Conservation (phyloP, 2,797 vertebrate species). For the Garrulus glandarius region DNA sequence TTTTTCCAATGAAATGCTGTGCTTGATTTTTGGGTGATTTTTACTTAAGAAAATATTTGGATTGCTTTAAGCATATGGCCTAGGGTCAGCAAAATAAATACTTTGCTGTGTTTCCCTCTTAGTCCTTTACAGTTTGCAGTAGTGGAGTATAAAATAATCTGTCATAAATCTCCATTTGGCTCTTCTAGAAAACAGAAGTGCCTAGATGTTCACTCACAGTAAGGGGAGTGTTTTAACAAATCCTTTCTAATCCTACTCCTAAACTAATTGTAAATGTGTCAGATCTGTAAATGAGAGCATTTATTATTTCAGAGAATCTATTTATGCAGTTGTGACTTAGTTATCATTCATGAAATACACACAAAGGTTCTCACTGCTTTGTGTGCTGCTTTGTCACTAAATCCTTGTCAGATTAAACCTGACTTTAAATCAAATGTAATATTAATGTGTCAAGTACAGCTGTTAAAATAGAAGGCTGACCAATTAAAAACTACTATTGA, state of each 20-base stretch:
- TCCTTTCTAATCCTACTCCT: neutral
- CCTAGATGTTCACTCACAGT: neutral
- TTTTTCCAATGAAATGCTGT: neutral
- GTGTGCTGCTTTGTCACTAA: neutral
- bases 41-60: neutral
- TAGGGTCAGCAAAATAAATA: neutral
- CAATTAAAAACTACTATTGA: neutral
- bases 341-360: neutral
- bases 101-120: neutral
- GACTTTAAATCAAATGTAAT: neutral
- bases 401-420: neutral
- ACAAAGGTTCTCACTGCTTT: neutral
- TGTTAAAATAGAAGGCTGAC: neutral
- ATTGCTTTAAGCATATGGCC: neutral
- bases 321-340: neutral
- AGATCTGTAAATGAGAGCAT: neutral
- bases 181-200: neutral
- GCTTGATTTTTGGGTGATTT: neutral
- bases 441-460: neutral
- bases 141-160: neutral
- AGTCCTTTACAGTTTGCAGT: neutral
- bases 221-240: neutral
- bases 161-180: neutral
- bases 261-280: neutral
- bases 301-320: neutral